A percentile compares a stretch with the other conserved stretches of the same genome.
These are phyloP conservation scores for Hemicentrotus pulcherrimus DNA, from an alignment of 35 echinoderm and acorn worm genomes.

Conservation along the genomic window DNA sequence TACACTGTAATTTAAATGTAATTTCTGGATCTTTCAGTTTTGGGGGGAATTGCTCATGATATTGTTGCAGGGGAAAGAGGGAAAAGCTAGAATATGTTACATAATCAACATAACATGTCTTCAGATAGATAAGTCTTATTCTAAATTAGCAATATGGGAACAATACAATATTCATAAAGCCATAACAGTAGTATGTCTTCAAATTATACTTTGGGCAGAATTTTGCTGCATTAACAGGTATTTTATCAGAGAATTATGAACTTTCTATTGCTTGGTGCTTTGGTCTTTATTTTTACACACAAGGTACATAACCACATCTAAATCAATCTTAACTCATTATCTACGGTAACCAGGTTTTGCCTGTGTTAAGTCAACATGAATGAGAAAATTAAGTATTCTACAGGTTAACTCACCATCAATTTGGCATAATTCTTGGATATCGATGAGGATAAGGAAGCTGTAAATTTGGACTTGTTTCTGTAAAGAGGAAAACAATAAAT, in stretches of 20 bases:
- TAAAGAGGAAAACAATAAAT: background rate
- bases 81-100: no score
- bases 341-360: no score
- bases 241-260: background rate
- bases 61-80: no score
- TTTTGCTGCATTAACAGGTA: no score
- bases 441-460: slow-evolving; percentile 10
- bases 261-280: no score
- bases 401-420: background rate
- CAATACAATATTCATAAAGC: background rate
- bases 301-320: background rate
- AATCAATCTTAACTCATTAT: background rate
- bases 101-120: background rate
- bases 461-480: slow-evolving; percentile 38
- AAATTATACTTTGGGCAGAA: background rate
- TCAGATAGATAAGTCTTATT: background rate
- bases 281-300: no score
- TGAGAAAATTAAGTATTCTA: background rate
- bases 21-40: no score
- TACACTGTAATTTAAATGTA: no score
- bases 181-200: background rate
- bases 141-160: background rate
- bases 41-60: no score
- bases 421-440: slow-evolving; percentile 33
- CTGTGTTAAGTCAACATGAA: no score